Evolutionary conservation across 2,797 vertebrate genomes (phyloP).

Genomic region (Brachyalestes nurse): DNA sequence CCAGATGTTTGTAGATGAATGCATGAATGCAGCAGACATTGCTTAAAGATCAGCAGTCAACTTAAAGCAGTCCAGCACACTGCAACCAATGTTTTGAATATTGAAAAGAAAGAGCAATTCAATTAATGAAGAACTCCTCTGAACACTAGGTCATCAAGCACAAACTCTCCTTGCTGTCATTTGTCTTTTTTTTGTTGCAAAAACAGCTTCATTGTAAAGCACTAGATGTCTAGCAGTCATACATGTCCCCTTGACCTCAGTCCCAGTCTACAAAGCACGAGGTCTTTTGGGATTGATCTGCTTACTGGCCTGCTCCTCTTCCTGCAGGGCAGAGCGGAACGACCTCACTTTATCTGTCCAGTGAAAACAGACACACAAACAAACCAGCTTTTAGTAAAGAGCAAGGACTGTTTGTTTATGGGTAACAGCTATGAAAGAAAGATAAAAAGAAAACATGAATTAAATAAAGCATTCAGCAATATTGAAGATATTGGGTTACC

Average conservation of each 20-base stretch:
- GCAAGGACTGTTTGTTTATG: neutral
- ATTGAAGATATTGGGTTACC: constrained; percentile 72
- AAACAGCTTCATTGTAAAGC: constrained; percentile 55
- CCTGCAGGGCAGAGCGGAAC: constrained; percentile 92
- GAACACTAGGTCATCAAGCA: constrained; percentile 44
- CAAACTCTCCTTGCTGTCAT: neutral
- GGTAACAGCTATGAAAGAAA: neutral
- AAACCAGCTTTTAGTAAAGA: constrained; percentile 2
- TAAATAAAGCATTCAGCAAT: neutral
- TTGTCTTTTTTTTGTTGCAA: constrained; percentile 26
- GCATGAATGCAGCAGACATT: constrained; percentile 1
- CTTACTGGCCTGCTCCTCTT: constrained; percentile 98
- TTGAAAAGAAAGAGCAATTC: constrained; percentile 42
- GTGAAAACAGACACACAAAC: constrained; percentile 24
- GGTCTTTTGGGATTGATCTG: constrained; percentile 98
- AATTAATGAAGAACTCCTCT: constrained; percentile 35
- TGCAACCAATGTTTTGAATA: constrained; percentile 27
- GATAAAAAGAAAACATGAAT: neutral
- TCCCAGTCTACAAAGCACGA: constrained; percentile 72
- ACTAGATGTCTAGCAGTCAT: neutral
- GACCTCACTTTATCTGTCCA: constrained; percentile 97
- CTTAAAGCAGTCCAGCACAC: constrained; percentile 36
- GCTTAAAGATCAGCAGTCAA: constrained; percentile 38
- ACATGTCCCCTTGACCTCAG: constrained; percentile 25
- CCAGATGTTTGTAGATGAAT: neutral